phyloP scores from a whole-genome alignment of 2,888 invertebrate genomes.

The Oligia latruncula region DNA sequence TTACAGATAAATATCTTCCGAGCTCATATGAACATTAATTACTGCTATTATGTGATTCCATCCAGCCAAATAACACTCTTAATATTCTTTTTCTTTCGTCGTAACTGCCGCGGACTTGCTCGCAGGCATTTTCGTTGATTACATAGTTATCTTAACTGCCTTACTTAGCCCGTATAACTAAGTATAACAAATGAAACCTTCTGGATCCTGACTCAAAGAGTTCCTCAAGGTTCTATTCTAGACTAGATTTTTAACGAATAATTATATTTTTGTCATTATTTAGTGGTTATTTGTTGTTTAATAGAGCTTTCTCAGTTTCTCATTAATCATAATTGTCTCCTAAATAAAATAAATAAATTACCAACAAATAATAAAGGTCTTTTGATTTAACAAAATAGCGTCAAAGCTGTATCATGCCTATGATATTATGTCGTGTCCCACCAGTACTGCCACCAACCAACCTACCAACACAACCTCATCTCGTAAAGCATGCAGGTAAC shows the following conservation, averaged over 20 bases:
- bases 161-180: constrained; percentile 18
- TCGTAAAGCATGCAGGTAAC: neutral
- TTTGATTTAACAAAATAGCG: no score
- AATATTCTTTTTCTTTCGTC: constrained; percentile 24
- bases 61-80: constrained; percentile 12
- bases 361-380: no score
- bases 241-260: neutral
- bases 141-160: constrained; percentile 43
- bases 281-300: neutral
- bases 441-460: no score
- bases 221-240: neutral
- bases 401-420: no score
- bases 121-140: constrained; percentile 24
- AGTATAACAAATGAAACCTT: constrained; percentile 12
- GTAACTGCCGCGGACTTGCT: neutral
- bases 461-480: no score
- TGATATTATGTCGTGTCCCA: neutral
- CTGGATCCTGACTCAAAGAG: neutral
- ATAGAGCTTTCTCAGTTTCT: neutral
- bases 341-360: neutral
- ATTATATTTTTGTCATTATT: neutral
- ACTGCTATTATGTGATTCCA: constrained; percentile 9
- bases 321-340: neutral
- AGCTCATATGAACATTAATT: constrained; percentile 31
- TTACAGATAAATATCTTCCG: neutral